A percentile compares a stretch with the other conserved stretches of the same genome.
These are phyloP conservation scores for Hesperophylax magnus DNA, from an alignment of 1,140 invertebrate genomes.

Conservation along the genomic window DNA sequence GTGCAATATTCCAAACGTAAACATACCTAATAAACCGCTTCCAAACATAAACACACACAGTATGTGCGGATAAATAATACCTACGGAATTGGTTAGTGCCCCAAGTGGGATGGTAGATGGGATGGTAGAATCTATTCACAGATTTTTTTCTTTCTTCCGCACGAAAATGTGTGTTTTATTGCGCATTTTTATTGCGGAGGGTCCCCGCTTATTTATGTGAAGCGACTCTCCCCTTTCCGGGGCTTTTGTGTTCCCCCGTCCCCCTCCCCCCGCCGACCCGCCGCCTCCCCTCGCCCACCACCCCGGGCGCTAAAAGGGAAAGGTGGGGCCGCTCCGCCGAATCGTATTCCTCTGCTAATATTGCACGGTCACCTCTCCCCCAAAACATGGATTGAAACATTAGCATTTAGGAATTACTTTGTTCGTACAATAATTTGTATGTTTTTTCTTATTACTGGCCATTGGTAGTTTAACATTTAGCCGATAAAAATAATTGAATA, in stretches of 20 bases:
- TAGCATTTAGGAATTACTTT: slow-evolving; percentile 28
- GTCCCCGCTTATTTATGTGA: slow-evolving; percentile 38
- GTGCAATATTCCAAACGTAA: neutral
- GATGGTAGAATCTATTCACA: too few relatives aligned
- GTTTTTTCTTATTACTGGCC: slow-evolving; percentile 10
- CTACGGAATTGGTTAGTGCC: neutral
- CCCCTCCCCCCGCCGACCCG: neutral
- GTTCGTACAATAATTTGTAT: slow-evolving; percentile 17
- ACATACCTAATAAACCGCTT: neutral
- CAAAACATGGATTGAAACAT: slow-evolving; percentile 17
- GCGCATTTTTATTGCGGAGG: slow-evolving; percentile 40
- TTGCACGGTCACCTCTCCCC: slow-evolving; percentile 22
- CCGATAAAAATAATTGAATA: neutral
- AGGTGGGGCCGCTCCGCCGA: neutral
- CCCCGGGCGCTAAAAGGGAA: neutral
- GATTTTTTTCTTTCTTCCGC: slow-evolving; percentile 36
- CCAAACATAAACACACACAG: slow-evolving; percentile 13
- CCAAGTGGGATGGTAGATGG: neutral
- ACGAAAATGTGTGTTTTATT: slow-evolving; percentile 44
- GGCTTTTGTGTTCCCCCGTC: neutral
- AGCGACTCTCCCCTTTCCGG: slow-evolving; percentile 12
- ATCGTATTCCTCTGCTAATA: slow-evolving; percentile 11
- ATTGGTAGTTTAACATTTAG: neutral
- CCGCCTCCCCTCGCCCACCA: neutral
- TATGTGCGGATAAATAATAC: slow-evolving; percentile 9